phyloP scores from a whole-genome alignment of 2,797 vertebrate genomes.

The Argya squamiceps region DNA sequence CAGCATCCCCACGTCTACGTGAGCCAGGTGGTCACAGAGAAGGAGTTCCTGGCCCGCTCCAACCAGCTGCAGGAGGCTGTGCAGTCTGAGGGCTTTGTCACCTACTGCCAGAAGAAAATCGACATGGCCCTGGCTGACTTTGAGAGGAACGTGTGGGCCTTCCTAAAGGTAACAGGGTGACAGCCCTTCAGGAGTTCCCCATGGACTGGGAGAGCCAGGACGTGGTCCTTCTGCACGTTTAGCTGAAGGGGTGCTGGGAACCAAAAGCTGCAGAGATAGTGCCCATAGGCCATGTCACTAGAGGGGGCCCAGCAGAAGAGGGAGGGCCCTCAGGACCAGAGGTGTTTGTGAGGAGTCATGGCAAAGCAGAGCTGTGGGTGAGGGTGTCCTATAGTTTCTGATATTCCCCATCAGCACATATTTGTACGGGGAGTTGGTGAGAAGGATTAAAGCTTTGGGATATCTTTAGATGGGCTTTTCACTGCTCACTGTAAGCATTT shows the following conservation, averaged over 20 bases:
- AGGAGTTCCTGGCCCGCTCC: slow-evolving; percentile 86
- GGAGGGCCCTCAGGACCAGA: not conserved
- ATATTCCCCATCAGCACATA: not conserved
- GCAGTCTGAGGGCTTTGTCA: slow-evolving; percentile 82
- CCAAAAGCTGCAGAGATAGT: not conserved
- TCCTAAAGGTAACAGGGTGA: slow-evolving; percentile 86
- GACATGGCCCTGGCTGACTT: slow-evolving; percentile 84
- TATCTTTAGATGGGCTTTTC: not conserved
- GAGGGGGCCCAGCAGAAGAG: not conserved
- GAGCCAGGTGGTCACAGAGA: slow-evolving; percentile 95
- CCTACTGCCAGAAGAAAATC: slow-evolving; percentile 90
- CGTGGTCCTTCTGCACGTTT: fast-evolving
- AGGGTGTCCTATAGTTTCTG: not conserved
- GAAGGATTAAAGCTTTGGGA: not conserved
- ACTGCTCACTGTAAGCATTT: not conserved
- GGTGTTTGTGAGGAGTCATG: fast-evolving
- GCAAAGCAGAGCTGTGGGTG: not conserved
- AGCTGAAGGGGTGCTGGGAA: not conserved
- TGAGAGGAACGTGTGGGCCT: slow-evolving; percentile 92
- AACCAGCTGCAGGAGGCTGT: slow-evolving; percentile 88
- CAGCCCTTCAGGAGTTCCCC: not conserved
- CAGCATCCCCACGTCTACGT: slow-evolving; percentile 82
- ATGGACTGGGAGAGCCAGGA: not conserved
- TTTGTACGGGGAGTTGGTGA: not conserved
- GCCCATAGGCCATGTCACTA: not conserved